A percentile compares a stretch with the other conserved stretches of the same genome.
phyloP scores from a whole-genome alignment of 2,113 vertebrate species.

The Scomber scombrus region DNA sequence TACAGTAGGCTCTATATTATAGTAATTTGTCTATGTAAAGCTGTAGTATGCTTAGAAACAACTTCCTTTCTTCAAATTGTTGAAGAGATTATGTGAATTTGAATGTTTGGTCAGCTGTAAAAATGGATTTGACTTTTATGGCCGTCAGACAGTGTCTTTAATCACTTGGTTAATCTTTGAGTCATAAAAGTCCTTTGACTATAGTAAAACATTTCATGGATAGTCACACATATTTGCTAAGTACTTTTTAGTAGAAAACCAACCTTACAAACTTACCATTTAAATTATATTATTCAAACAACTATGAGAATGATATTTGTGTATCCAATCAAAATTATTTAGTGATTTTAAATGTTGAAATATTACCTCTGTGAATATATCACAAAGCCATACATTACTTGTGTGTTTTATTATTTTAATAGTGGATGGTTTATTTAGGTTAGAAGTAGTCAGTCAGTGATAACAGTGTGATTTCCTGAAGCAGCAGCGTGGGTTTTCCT shows the following conservation, averaged over 20 bases:
- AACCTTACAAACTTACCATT: not conserved
- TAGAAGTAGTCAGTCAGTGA: not conserved
- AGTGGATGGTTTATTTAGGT: not conserved
- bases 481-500: not conserved
- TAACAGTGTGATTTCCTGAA: not conserved
- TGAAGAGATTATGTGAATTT: conserved; percentile 7
- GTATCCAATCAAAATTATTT: not conserved
- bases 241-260: conserved; percentile 12
- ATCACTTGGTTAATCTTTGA: conserved; percentile 11
- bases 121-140: conserved; percentile 49
- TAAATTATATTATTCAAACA: not conserved
- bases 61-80: not conserved
- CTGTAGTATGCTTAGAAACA: not conserved
- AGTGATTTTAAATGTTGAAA: too few species aligned
- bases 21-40: not conserved
- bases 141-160: conserved; percentile 26
- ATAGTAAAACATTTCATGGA: not conserved
- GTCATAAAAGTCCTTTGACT: conserved; percentile 29
- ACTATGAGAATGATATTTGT: not conserved
- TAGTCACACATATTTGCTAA: not conserved
- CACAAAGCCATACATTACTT: too few species aligned
- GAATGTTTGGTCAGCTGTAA: conserved; percentile 20
- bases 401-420: not conserved
- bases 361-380: too few species aligned
- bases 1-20: not conserved